phyloP scores from a whole-genome alignment of 2,888 invertebrate genomes.

The Cosmopolites sordidus region DNA sequence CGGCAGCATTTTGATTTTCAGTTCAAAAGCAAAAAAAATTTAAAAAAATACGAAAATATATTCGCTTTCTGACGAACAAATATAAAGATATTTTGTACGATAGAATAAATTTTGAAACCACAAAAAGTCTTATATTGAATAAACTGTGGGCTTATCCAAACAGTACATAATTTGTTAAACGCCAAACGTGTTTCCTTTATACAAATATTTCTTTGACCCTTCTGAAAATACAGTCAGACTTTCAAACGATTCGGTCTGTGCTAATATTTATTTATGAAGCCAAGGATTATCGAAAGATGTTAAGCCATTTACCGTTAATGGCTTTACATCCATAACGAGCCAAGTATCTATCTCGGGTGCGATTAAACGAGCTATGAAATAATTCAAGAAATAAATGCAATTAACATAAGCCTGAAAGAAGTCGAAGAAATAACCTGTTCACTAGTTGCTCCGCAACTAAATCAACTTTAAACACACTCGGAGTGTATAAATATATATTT shows the following conservation, averaged over 20 bases:
- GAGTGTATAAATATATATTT: background rate
- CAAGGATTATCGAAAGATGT: conserved; percentile 12
- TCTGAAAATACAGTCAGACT: no score
- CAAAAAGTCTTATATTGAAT: no score
- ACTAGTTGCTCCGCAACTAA: conserved; percentile 6
- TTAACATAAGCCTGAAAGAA: conserved; percentile 16
- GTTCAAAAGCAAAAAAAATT: no score
- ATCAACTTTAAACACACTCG: conserved; percentile 8
- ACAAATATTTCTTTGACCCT: no score
- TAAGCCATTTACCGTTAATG: conserved; percentile 14
- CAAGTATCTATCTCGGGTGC: conserved; percentile 7
- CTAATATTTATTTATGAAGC: conserved; percentile 16
- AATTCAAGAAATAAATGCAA: conserved; percentile 17
- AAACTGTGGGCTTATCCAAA: no score
- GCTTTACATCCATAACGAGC: conserved; percentile 10
- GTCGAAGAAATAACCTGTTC: conserved; percentile 13
- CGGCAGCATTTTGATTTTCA: no score
- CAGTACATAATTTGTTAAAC: no score
- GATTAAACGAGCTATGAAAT: conserved; percentile 12
- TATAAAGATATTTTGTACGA: no score
- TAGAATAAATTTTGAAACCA: no score
- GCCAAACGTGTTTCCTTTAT: no score
- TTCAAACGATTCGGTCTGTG: background rate
- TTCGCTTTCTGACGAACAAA: no score
- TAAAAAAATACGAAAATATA: no score